Conservation (phyloP, 2,113 vertebrate species). For the Macquaria australasica region DNA sequence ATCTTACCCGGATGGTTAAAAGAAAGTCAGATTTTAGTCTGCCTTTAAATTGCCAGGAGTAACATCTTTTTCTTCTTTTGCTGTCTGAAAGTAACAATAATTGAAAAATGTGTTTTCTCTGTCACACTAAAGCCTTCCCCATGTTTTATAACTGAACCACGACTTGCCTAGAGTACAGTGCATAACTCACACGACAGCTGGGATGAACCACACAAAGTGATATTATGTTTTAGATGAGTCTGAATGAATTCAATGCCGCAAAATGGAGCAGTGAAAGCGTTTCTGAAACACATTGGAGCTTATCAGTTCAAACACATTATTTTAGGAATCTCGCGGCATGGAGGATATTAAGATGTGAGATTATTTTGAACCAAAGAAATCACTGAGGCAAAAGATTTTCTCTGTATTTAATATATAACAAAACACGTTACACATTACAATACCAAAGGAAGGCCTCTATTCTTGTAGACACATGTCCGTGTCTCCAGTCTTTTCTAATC, state of each 20-base stretch:
- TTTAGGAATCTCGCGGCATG: not conserved
- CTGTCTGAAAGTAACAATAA: conserved; percentile 23
- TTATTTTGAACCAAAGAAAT: conserved; percentile 52
- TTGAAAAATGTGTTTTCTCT: conserved; percentile 35
- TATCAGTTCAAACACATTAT: not conserved
- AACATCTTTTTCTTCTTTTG: conserved; percentile 17
- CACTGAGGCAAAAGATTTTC: conserved; percentile 42
- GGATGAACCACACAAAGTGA: conserved; percentile 19
- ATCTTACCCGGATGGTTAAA: not conserved
- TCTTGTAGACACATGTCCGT: conserved; percentile 56
- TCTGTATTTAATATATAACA: conserved; percentile 76
- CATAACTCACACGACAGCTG: conserved; percentile 20
- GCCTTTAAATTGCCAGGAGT: not conserved
- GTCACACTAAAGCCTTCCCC: conserved; percentile 15
- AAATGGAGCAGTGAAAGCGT: conserved; percentile 20
- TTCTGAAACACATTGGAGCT: conserved; percentile 12
- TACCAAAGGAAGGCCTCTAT: conserved; percentile 70
- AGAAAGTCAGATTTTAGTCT: not conserved
- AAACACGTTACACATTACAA: conserved; percentile 69
- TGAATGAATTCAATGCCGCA: conserved; percentile 13
- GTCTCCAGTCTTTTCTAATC: conserved; percentile 53
- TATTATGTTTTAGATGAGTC: conserved; percentile 1
- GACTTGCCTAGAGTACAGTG: not conserved
- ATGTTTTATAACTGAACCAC: conserved; percentile 16
- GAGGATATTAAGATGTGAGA: conserved; percentile 8